phyloP scores from a whole-genome alignment of 2,888 invertebrate genomes.

The Liopterus haemorrhoidalis region DNA sequence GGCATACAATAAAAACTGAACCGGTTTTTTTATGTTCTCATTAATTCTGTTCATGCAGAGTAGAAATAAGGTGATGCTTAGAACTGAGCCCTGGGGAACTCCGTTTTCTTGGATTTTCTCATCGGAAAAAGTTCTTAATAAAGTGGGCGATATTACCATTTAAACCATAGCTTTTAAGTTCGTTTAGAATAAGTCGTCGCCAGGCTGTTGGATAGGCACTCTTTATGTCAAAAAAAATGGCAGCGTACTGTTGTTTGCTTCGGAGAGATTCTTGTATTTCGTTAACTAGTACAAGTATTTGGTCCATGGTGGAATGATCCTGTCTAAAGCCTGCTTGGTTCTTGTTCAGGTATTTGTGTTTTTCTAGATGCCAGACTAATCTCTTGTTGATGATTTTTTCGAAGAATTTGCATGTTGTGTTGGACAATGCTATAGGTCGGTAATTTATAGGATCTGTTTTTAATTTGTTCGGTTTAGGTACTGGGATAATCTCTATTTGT shows the following conservation, averaged over 20 bases:
- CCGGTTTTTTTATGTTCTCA: neutral
- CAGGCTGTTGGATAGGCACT: neutral
- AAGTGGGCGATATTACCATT: neutral
- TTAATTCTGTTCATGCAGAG: slow-evolving; percentile 18
- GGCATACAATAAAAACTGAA: slow-evolving; percentile 15
- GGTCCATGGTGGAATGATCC: neutral
- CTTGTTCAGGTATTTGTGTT: neutral
- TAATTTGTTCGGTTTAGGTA: neutral
- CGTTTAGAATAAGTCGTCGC: neutral
- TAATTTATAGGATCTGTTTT: neutral
- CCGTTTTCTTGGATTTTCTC: slow-evolving; percentile 17
- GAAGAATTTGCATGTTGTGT: neutral
- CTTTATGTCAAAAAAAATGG: neutral
- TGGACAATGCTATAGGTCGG: neutral
- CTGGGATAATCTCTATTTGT: neutral
- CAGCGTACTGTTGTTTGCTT: neutral
- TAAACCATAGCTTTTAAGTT: neutral
- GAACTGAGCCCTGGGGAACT: slow-evolving; percentile 27
- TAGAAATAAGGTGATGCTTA: slow-evolving; percentile 26
- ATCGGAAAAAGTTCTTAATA: slow-evolving; percentile 8
- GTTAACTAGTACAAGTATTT: too few species aligned
- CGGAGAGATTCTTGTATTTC: too few species aligned
- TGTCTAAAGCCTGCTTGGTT: neutral
- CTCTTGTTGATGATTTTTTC: neutral
- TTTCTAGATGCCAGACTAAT: neutral